These are phyloP conservation scores for Pantherophis vulpinus DNA, from an alignment of 2,797 vertebrate genomes.

Conservation along the genomic window DNA sequence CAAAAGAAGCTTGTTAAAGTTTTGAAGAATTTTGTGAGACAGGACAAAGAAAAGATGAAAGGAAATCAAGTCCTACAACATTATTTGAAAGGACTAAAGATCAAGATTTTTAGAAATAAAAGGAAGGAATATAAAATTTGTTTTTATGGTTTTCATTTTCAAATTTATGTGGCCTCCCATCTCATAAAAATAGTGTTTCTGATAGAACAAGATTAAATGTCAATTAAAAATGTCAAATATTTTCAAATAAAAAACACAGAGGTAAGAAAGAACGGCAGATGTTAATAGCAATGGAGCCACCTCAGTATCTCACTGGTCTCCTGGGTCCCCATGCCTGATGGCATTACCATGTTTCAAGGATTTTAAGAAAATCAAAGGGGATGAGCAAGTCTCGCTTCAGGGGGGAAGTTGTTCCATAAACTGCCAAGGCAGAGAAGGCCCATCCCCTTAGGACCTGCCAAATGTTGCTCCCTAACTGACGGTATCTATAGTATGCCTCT, in stretches of 20 bases:
- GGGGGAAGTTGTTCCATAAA: neutral
- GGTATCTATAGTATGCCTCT: neutral
- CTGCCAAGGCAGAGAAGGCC: neutral
- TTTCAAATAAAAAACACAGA: neutral
- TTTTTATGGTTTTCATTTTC: neutral
- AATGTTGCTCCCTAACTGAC: neutral
- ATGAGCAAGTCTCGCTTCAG: neutral
- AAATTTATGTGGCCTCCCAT: neutral
- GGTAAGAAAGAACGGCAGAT: neutral
- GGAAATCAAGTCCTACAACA: neutral
- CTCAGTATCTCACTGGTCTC: too few relatives aligned
- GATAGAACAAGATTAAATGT: neutral
- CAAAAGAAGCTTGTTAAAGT: neutral
- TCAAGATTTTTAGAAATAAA: neutral
- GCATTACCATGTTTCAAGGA: neutral
- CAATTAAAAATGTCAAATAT: neutral
- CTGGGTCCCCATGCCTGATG: neutral
- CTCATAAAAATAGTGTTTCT: neutral
- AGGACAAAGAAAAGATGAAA: neutral
- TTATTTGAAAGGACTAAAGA: neutral
- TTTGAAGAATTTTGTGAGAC: neutral
- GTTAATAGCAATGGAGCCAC: neutral
- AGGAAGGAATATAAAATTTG: neutral
- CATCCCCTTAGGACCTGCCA: neutral
- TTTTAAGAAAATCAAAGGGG: neutral